A percentile compares a stretch with the other conserved stretches of the same genome.
Conservation (phyloP, 1,140 invertebrate species). For the Monomorium pharaonis region DNA sequence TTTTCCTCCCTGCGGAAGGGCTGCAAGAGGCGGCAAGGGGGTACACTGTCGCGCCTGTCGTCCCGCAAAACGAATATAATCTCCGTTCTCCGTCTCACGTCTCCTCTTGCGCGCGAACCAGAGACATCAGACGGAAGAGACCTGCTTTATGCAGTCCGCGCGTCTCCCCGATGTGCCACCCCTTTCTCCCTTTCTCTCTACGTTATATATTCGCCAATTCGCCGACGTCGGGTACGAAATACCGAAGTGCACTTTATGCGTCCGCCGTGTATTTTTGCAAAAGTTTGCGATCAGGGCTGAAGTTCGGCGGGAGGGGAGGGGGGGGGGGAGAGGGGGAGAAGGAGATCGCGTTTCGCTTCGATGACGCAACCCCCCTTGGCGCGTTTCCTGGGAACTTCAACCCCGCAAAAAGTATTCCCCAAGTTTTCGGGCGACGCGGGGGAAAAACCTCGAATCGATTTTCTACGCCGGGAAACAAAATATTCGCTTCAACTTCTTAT, state of each 20-base stretch:
- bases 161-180: neutral
- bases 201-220: neutral
- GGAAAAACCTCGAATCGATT: constrained; percentile 21
- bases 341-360: constrained; percentile 30
- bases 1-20: neutral
- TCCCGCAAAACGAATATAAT: constrained; percentile 43
- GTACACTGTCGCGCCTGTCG: constrained; percentile 8
- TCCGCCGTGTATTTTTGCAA: constrained; percentile 9
- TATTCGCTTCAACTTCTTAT: constrained; percentile 10
- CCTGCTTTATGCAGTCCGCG: neutral
- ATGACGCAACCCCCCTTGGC: neutral
- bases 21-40: neutral
- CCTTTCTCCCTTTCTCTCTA: neutral
- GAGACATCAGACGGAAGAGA: neutral
- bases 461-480: constrained; percentile 13
- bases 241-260: neutral
- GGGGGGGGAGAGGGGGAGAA: too few relatives aligned
- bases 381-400: constrained; percentile 6
- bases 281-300: constrained; percentile 27
- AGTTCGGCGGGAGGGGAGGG: too few relatives aligned
- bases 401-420: constrained; percentile 18
- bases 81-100: neutral
- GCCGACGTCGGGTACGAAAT: constrained; percentile 12
- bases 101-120: neutral
- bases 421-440: constrained; percentile 22